Percentiles rank a stretch among this genome's conserved stretches.
Evolutionary conservation across 2,888 invertebrate genomes (phyloP).

Genomic region (Thereva unica): DNA sequence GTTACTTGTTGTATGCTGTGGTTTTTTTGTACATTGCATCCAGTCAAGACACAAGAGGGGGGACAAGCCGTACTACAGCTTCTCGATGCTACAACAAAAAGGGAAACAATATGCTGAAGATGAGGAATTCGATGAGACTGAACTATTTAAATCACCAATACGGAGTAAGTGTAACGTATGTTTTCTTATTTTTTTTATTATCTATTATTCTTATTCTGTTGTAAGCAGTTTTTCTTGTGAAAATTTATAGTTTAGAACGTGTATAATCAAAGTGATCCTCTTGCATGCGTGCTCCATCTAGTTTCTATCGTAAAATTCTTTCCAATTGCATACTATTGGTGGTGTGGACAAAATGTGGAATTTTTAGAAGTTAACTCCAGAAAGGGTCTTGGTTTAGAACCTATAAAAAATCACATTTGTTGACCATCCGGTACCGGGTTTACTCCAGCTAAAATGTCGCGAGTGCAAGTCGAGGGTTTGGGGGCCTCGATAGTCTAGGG

Average conservation of each 20-base stretch:
- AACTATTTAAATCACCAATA: slow-evolving; percentile 55
- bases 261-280: too few relatives aligned
- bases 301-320: too few relatives aligned
- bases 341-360: too few relatives aligned
- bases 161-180: slow-evolving; percentile 50
- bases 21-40: slow-evolving; percentile 52
- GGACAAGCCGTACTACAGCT: slow-evolving; percentile 55
- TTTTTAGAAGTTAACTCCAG: too few relatives aligned
- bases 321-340: too few relatives aligned
- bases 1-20: slow-evolving; percentile 49
- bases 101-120: slow-evolving; percentile 54
- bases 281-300: too few relatives aligned
- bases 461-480: too few relatives aligned
- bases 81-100: slow-evolving; percentile 56
- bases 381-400: too few relatives aligned
- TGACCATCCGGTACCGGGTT: too few relatives aligned
- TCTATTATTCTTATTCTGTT: slow-evolving; percentile 3
- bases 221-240: neutral
- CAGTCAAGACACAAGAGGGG: slow-evolving; percentile 47
- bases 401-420: too few relatives aligned
- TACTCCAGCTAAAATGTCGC: too few relatives aligned
- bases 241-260: neutral
- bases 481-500: too few relatives aligned
- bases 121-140: slow-evolving; percentile 54
- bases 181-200: neutral